phyloP scores from a whole-genome alignment of 1,140 invertebrate genomes.

The Zaprionus ornatus region DNA sequence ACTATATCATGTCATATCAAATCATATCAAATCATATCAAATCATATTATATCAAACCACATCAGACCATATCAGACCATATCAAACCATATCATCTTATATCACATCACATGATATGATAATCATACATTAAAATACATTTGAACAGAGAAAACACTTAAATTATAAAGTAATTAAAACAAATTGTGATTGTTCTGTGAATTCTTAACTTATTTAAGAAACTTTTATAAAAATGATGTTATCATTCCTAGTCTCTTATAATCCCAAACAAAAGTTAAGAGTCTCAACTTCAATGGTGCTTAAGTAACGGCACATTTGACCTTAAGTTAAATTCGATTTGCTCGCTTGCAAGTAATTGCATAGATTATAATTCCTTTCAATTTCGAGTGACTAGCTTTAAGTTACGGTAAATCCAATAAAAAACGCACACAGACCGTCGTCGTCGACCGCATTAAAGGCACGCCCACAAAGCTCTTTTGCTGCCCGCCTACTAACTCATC shows the following conservation, averaged over 20 bases:
- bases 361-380: not conserved
- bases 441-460: constrained; percentile 2
- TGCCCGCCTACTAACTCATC: not conserved
- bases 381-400: not conserved
- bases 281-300: not conserved
- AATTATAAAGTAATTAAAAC: no score
- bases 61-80: no score
- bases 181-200: no score
- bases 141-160: no score
- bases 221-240: no score
- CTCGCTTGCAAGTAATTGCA: not conserved
- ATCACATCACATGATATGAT: no score
- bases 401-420: not conserved
- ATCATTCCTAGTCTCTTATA: not conserved
- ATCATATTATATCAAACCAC: no score
- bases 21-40: no score
- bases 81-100: no score
- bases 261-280: not conserved
- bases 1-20: no score
- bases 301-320: not conserved
- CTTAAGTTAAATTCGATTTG: not conserved
- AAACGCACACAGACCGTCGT: not conserved
- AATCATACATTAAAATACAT: no score
- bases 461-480: not conserved
- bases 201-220: no score